Evolutionary conservation across 2,113 vertebrate genomes (phyloP).

Genomic region (Phoxinus phoxinus): DNA sequence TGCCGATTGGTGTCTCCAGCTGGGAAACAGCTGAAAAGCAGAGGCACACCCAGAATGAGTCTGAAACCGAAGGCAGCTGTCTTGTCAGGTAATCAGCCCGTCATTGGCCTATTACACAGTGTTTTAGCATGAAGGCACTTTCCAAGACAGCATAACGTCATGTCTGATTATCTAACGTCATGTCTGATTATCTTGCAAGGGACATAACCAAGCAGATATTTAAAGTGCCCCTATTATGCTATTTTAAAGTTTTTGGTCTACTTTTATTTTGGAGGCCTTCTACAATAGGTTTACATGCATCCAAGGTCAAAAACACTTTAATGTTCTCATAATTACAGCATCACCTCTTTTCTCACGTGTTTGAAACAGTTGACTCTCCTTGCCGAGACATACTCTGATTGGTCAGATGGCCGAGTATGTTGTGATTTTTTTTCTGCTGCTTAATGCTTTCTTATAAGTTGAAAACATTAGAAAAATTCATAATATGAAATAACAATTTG

Average conservation of each 20-base stretch:
- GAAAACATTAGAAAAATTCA: background rate
- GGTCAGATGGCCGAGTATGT: too few species aligned
- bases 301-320: too few species aligned
- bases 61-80: background rate
- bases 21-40: background rate
- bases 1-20: background rate
- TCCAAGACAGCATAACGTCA: background rate
- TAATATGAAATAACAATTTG: too few species aligned
- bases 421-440: too few species aligned
- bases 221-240: too few species aligned
- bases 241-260: too few species aligned
- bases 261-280: too few species aligned
- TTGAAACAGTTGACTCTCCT: too few species aligned
- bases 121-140: background rate
- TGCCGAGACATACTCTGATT: too few species aligned
- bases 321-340: too few species aligned
- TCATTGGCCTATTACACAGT: background rate
- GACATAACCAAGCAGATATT: background rate
- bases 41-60: background rate
- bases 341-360: too few species aligned
- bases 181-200: background rate
- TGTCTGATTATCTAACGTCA: background rate
- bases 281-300: too few species aligned
- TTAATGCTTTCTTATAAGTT: background rate
- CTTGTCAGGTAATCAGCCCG: background rate